Percentiles rank a stretch among this genome's conserved stretches.
These are phyloP conservation scores for Xestoiulus laeticollis DNA, from an alignment of 2,888 invertebrate species.

Conservation along the genomic window DNA sequence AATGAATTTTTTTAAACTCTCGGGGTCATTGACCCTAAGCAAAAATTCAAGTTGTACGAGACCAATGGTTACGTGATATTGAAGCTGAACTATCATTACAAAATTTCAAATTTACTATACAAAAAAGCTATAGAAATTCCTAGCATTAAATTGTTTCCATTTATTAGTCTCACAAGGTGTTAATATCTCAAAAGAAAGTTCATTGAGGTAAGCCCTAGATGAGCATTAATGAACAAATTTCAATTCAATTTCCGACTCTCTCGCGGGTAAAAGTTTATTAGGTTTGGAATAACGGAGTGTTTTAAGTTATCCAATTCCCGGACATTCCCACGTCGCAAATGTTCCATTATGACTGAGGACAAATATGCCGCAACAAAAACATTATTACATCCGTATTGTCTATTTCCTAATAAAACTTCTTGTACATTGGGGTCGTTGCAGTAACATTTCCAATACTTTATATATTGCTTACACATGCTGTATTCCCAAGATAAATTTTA, in stretches of 20 bases:
- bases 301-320: neutral
- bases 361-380: neutral
- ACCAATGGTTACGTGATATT: too few species aligned
- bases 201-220: too few species aligned
- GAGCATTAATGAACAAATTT: neutral
- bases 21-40: too few species aligned
- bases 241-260: neutral
- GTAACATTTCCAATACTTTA: neutral
- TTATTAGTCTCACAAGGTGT: too few species aligned
- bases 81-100: too few species aligned
- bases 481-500: slow-evolving; percentile 28
- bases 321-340: neutral
- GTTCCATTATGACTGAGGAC: neutral
- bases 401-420: neutral
- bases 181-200: too few species aligned
- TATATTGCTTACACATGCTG: slow-evolving; percentile 23
- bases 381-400: neutral
- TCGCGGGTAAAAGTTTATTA: neutral
- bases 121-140: too few species aligned
- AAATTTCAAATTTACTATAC: too few species aligned
- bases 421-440: neutral
- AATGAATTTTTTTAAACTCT: too few species aligned
- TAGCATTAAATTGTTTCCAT: too few species aligned
- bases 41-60: too few species aligned
- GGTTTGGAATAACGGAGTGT: neutral